phyloP scores from a whole-genome alignment of 92 coral and sea anemone genomes.

The Ricordea florida region DNA sequence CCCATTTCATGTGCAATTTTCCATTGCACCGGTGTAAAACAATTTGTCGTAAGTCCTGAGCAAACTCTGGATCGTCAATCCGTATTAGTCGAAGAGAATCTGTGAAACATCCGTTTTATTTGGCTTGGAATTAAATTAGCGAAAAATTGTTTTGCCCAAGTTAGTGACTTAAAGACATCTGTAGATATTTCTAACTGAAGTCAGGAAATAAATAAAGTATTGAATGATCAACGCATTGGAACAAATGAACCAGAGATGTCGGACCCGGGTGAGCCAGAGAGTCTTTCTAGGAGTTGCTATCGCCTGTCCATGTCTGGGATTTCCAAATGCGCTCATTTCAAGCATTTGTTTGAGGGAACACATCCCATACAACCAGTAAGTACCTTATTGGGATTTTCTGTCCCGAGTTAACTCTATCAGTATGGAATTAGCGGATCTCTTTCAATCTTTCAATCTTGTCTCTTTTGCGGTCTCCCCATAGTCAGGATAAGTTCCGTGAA shows the following conservation, averaged over 20 bases:
- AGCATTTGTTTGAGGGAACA: background rate
- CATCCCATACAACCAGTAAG: conserved; percentile 23
- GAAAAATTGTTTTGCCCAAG: conserved; percentile 4
- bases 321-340: conserved; percentile 8
- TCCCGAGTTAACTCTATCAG: conserved; percentile 2
- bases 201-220: conserved; percentile 14
- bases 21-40: conserved; percentile 13
- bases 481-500: no score
- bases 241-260: no score
- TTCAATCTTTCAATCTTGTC: conserved; percentile 15
- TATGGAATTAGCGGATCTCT: conserved; percentile 2
- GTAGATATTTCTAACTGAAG: background rate
- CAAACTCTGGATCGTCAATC: conserved; percentile 22
- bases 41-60: conserved; percentile 20
- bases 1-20: conserved; percentile 14
- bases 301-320: background rate
- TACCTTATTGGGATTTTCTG: background rate
- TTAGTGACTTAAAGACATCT: conserved; percentile 6
- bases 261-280: background rate
- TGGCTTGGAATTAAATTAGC: conserved; percentile 26
- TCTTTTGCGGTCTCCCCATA: conserved; percentile 32
- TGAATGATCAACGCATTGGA: background rate
- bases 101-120: conserved; percentile 27
- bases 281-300: conserved; percentile 6
- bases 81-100: conserved; percentile 12